Conservation (phyloP, 2,113 vertebrate species). For the Ranitomeya variabilis region DNA sequence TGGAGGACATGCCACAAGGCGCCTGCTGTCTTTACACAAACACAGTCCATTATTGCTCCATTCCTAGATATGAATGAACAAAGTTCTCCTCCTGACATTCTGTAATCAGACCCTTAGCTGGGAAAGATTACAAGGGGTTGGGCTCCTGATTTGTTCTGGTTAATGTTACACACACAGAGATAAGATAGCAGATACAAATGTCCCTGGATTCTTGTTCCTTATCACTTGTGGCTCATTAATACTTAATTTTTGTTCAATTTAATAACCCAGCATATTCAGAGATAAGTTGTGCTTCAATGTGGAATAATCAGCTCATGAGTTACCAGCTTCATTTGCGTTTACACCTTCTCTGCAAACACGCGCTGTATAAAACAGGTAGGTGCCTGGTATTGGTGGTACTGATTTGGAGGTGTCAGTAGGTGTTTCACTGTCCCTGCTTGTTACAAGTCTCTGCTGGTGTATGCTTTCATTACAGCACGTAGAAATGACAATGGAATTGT, state of each 20-base stretch:
- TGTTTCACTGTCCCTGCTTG: background rate
- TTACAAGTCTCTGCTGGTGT: background rate
- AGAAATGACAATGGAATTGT: background rate
- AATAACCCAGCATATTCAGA: slow-evolving; percentile 66
- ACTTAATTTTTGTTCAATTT: slow-evolving; percentile 67
- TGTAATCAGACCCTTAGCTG: slow-evolving; percentile 62
- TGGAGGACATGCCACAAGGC: slow-evolving; percentile 5
- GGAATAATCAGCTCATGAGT: slow-evolving; percentile 51
- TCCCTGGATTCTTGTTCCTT: slow-evolving; percentile 69
- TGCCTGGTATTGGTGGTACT: background rate
- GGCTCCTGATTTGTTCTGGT: slow-evolving; percentile 63
- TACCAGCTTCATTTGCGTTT: slow-evolving; percentile 18
- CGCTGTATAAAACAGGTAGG: slow-evolving; percentile 25
- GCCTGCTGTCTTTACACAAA: slow-evolving; percentile 50
- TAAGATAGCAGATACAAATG: slow-evolving; percentile 68
- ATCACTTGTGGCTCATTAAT: slow-evolving; percentile 70
- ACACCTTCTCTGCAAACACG: slow-evolving; percentile 27
- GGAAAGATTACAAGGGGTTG: slow-evolving; percentile 64
- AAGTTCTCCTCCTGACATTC: slow-evolving; percentile 67
- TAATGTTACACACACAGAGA: slow-evolving; percentile 68
- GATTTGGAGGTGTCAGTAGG: background rate
- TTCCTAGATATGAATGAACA: slow-evolving; percentile 63
- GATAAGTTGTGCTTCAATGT: slow-evolving; percentile 65
- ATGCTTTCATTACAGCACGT: background rate
- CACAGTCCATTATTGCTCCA: slow-evolving; percentile 51